A percentile compares a stretch with the other conserved stretches of the same genome.
Conservation (phyloP, 2,113 vertebrate species). For the Myotis lucifugus region DNA sequence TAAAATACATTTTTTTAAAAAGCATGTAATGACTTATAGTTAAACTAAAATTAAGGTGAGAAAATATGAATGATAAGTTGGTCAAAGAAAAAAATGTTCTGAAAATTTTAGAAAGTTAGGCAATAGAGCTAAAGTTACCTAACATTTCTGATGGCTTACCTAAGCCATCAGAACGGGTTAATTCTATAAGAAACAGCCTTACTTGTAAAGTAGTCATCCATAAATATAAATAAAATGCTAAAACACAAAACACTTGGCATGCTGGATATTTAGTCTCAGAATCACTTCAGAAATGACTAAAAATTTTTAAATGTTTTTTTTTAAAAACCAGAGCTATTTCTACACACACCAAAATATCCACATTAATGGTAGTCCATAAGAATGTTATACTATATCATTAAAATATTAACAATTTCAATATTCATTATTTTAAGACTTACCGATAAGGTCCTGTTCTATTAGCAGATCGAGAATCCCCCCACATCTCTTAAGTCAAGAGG, state of each 20-base stretch:
- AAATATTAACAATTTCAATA: constrained; percentile 40
- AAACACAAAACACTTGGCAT: constrained; percentile 11
- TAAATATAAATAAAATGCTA: not conserved
- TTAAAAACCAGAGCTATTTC: constrained; percentile 40
- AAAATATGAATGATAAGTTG: constrained; percentile 20
- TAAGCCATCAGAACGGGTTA: not conserved
- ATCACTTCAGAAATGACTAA: constrained; percentile 34
- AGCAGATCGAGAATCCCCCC: constrained; percentile 93
- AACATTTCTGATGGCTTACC: constrained; percentile 8
- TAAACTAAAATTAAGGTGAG: constrained; percentile 43
- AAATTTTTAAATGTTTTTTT: constrained; percentile 9
- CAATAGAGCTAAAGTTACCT: not conserved
- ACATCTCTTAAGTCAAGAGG: constrained; percentile 87
- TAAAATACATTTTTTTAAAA: not conserved
- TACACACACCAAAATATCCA: constrained; percentile 36
- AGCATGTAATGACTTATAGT: not conserved
- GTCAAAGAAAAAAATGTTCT: constrained; percentile 56
- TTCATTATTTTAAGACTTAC: constrained; percentile 85
- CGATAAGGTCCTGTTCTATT: constrained; percentile 92
- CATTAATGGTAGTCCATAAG: not conserved
- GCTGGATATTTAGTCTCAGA: not conserved
- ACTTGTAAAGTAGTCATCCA: constrained; percentile 11
- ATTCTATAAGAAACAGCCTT: not conserved
- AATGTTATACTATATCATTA: not conserved
- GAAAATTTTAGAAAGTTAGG: not conserved